These are phyloP conservation scores for Hoplostethus atlanticus DNA, from an alignment of 2,797 vertebrate species.

Conservation along the genomic window DNA sequence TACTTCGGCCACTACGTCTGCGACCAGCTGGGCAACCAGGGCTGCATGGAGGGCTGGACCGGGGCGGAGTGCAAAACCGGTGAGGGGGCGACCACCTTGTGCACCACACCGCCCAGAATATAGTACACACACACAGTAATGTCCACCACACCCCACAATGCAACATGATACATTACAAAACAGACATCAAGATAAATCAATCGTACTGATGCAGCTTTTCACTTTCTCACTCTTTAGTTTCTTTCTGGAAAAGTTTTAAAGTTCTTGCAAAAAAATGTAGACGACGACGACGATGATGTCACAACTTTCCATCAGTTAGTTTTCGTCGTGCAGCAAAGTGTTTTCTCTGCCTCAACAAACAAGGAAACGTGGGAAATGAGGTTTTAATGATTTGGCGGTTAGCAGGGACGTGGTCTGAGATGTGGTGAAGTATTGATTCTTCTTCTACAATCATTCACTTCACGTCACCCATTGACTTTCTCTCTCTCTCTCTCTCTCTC, in stretches of 20 bases:
- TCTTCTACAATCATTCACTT: background rate
- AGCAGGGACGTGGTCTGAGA: background rate
- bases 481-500: background rate
- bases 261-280: constrained; percentile 21
- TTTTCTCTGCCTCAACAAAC: background rate
- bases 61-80: constrained; percentile 90
- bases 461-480: background rate
- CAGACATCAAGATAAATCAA: background rate
- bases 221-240: background rate
- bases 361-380: constrained; percentile 26
- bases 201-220: background rate
- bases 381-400: constrained; percentile 9
- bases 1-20: constrained; percentile 95
- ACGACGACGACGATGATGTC: too few relatives aligned
- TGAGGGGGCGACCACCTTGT: constrained; percentile 57
- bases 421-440: background rate
- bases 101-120: too few relatives aligned
- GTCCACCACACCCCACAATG: too few relatives aligned
- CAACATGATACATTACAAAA: too few relatives aligned
- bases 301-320: constrained; percentile 6
- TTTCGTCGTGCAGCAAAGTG: constrained; percentile 6
- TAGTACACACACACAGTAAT: too few relatives aligned
- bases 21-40: constrained; percentile 91
- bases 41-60: constrained; percentile 96
- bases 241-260: constrained; percentile 20